Evolutionary conservation across 2,113 vertebrate genomes (phyloP).

Genomic region (Clinocottus analis): DNA sequence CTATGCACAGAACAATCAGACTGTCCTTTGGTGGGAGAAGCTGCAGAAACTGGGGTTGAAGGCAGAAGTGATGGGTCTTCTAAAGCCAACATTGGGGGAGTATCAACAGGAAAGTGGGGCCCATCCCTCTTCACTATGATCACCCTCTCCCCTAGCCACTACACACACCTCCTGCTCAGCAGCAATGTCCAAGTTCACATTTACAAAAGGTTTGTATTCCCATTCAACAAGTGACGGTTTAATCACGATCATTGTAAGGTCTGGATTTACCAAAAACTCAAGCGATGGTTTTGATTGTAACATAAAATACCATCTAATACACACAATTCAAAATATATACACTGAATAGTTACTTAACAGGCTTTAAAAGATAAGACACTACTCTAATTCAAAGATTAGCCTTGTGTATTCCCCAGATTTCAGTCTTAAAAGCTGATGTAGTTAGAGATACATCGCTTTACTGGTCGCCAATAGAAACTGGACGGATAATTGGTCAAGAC

Average conservation of each 20-base stretch:
- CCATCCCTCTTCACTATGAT: background rate
- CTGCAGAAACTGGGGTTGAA: background rate
- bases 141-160: background rate
- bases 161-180: background rate
- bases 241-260: background rate
- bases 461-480: background rate
- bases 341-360: background rate
- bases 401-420: background rate
- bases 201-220: background rate
- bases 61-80: background rate
- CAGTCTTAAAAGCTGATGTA: background rate
- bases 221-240: background rate
- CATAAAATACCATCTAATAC: background rate
- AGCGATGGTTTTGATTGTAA: background rate
- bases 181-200: background rate
- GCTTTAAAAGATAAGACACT: too few species aligned
- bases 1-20: too few species aligned
- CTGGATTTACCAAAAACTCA: background rate
- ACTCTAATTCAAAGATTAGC: background rate
- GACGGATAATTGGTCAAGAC: too few species aligned
- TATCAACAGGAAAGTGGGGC: too few species aligned
- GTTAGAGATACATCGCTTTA: background rate
- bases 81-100: too few species aligned
- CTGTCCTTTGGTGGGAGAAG: background rate
- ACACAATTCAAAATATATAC: background rate